phyloP scores from a whole-genome alignment of 2,113 vertebrate genomes.

The Passer domesticus region DNA sequence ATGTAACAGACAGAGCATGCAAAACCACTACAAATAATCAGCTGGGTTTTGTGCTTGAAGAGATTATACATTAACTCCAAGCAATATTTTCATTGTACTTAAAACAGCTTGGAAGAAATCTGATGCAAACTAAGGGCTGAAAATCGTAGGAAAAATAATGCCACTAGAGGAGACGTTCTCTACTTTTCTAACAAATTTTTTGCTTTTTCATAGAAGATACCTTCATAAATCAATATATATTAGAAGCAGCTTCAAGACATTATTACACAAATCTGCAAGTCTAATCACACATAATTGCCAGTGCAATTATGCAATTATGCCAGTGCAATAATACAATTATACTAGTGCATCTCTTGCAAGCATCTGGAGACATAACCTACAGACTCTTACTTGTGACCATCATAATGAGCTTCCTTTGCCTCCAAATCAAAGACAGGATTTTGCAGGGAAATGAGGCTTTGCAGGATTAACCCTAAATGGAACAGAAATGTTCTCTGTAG shows the following conservation, averaged over 20 bases:
- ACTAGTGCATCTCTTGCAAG: not conserved
- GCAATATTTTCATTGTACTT: not conserved
- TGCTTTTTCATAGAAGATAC: not conserved
- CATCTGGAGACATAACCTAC: not conserved
- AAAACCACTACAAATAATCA: not conserved
- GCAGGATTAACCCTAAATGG: not conserved
- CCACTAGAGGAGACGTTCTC: not conserved
- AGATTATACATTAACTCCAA: not conserved
- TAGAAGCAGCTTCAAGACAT: not conserved
- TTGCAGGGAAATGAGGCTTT: not conserved
- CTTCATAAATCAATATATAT: not conserved
- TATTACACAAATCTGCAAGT: not conserved
- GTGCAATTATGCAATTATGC: not conserved
- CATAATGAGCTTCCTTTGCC: not conserved
- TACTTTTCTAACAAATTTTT: not conserved
- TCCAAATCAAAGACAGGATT: not conserved
- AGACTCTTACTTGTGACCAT: not conserved
- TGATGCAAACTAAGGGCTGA: not conserved
- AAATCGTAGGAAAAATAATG: fast-evolving
- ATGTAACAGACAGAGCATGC: not conserved
- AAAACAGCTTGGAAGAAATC: not conserved
- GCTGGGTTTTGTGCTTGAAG: not conserved
- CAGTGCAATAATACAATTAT: not conserved
- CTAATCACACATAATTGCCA: not conserved
- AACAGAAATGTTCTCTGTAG: not conserved